phyloP scores from a whole-genome alignment of 2,888 invertebrate genomes.

The Pristionchus arcanus region DNA sequence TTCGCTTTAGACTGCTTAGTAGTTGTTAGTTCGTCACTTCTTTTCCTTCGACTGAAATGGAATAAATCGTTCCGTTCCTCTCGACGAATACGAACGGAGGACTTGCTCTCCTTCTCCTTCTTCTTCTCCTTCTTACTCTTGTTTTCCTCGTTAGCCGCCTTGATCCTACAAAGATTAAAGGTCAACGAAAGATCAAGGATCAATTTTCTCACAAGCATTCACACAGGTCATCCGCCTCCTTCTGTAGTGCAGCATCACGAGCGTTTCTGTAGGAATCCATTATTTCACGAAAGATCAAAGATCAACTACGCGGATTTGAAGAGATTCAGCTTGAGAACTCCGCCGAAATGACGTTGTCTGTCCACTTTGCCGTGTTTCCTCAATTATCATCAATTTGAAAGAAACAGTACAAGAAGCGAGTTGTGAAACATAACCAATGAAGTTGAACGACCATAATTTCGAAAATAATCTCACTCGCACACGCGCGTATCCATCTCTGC shows the following conservation, averaged over 20 bases:
- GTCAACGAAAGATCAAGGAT: neutral
- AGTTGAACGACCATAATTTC: neutral
- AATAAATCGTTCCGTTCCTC: neutral
- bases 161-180: slow-evolving; percentile 17
- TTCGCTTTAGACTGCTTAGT: neutral
- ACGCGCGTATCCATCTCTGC: slow-evolving; percentile 18
- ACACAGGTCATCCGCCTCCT: slow-evolving; percentile 31
- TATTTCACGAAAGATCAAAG: neutral
- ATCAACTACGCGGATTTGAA: slow-evolving; percentile 31
- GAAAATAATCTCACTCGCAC: slow-evolving; percentile 17
- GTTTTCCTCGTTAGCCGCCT: neutral
- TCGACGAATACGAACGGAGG: neutral
- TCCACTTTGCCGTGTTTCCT: slow-evolving; percentile 41
- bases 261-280: slow-evolving; percentile 3
- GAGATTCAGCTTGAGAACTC: slow-evolving; percentile 36
- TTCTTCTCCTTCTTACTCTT: slow-evolving; percentile 28
- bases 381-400: neutral
- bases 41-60: neutral
- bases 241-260: slow-evolving; percentile 11
- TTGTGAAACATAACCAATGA: neutral
- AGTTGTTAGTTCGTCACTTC: neutral
- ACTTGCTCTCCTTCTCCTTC: neutral
- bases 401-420: neutral
- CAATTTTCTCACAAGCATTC: slow-evolving; percentile 22
- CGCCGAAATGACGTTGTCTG: slow-evolving; percentile 4